These are phyloP conservation scores for Apogon talboti DNA, from an alignment of 2,797 vertebrate genomes.

Conservation along the genomic window DNA sequence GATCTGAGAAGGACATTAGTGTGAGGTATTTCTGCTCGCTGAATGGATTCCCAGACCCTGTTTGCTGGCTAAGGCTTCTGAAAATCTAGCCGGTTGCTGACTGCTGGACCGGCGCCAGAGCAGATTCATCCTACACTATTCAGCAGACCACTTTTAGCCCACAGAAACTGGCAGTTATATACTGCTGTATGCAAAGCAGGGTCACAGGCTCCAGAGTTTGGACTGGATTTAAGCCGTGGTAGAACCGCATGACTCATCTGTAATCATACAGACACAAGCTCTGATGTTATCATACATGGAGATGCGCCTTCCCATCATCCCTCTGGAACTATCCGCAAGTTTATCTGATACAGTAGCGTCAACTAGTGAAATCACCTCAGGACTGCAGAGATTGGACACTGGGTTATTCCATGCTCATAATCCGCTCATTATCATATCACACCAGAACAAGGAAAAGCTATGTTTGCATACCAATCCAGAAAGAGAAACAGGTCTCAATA, in stretches of 20 bases:
- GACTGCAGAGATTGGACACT: constrained; percentile 4
- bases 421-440: constrained; percentile 31
- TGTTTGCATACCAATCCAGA: constrained; percentile 9
- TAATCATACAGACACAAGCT: constrained; percentile 28
- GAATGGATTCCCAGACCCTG: background rate
- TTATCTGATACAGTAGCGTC: constrained; percentile 1
- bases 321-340: background rate
- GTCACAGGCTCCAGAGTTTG: constrained; percentile 23
- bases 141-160: constrained; percentile 6
- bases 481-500: constrained; percentile 15
- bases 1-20: background rate
- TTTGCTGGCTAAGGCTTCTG: background rate
- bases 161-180: constrained; percentile 19
- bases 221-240: constrained; percentile 20
- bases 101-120: constrained; percentile 19
- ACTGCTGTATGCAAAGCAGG: constrained; percentile 27
- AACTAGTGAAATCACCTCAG: constrained; percentile 20
- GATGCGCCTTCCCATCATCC: background rate
- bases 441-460: constrained; percentile 3
- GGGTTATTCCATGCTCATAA: constrained; percentile 29
- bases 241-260: constrained; percentile 37
- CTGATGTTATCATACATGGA: constrained; percentile 26
- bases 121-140: constrained; percentile 12
- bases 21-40: constrained; percentile 1
- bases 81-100: constrained; percentile 5